Base-by-base conservation (phyloP, 92 coral and sea anemone genomes). In the Muricea muricata region DNA sequence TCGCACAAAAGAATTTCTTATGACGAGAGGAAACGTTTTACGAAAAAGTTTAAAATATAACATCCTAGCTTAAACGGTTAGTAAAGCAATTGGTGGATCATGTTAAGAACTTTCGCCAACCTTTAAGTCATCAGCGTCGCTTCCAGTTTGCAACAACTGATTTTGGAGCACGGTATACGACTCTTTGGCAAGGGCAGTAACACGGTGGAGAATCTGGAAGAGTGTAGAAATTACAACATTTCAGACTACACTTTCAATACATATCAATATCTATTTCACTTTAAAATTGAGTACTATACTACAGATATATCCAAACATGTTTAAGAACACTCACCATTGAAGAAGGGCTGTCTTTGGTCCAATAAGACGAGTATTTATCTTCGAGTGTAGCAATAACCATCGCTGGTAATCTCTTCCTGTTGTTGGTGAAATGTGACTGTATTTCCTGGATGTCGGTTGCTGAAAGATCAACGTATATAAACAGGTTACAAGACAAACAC, bases 311-410 rank as follows among this genome's bases (percentile, higher is more conserved):
- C n/a, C n/a, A n/a, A n/a, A n/a, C n/a, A n/a, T n/a, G n/a, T n/a
- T n/a, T n/a, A n/a, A n/a, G n/a, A n/a, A 47, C 21, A 30, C 93
- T 52, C 4, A 93, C 99, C 94, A 89, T 84, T 47, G 78, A 85
- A 23, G 90, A 83, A 35, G 99, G 99, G 14, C 74, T 90, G 26
- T 92, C 91, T 80, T 83, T 91, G 52, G 99, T 96, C 99, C 99
- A 96, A 32, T 84, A 75, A 0, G 99, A 96, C 8, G 65, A 85
- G 31, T 86, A 73, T 71, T 92, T 91, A 85, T 96, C 99, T 34
- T 90, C 94, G 3, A 97, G 93, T 45, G 97, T 93, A 17, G 99
- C 84, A 47, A 96, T 88, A 60, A 93, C 89, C 85, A 96, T 25
- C 4, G 99, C 89, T 10, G 99, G 99, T 1, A 96, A 91, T 17